A percentile compares a stretch with the other conserved stretches of the same genome.
phyloP scores from a whole-genome alignment of 2,888 invertebrate genomes.

The Harpalus rufipes region DNA sequence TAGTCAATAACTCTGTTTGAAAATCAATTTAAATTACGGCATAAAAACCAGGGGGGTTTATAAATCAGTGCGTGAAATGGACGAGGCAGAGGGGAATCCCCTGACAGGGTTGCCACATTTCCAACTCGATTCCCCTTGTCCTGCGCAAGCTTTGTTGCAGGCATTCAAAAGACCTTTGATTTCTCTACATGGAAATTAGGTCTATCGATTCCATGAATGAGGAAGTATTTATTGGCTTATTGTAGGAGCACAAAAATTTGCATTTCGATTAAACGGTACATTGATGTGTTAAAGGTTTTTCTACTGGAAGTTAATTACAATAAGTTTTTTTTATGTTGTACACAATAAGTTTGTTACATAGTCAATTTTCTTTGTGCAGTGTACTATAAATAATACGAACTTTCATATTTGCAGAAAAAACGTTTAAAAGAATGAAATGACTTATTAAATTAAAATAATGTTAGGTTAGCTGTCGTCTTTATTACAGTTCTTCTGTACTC shows the following conservation, averaged over 20 bases:
- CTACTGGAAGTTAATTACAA: background rate
- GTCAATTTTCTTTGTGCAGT: background rate
- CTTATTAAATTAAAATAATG: background rate
- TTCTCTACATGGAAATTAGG: constrained; percentile 41
- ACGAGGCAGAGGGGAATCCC: constrained; percentile 53
- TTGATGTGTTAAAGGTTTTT: constrained; percentile 2
- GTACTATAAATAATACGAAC: background rate
- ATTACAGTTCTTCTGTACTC: background rate
- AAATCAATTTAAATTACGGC: constrained; percentile 66
- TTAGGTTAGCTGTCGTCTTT: no score
- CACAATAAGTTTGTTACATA: background rate
- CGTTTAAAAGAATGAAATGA: background rate
- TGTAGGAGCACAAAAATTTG: constrained; percentile 2
- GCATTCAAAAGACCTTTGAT: constrained; percentile 37
- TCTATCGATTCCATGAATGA: constrained; percentile 36
- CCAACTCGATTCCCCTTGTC: background rate
- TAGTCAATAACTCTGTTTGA: constrained; percentile 65
- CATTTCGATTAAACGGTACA: constrained; percentile 5
- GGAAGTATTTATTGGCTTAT: constrained; percentile 39
- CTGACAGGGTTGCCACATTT: constrained; percentile 55
- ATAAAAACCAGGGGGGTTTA: constrained; percentile 64
- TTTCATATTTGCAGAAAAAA: background rate
- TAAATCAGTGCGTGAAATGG: constrained; percentile 65
- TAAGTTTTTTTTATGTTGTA: background rate
- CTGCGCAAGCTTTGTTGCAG: constrained; percentile 16